A percentile compares a stretch with the other conserved stretches of the same genome.
Evolutionary conservation across 1,140 invertebrate genomes (phyloP).

Genomic region (Megalopta genalis): DNA sequence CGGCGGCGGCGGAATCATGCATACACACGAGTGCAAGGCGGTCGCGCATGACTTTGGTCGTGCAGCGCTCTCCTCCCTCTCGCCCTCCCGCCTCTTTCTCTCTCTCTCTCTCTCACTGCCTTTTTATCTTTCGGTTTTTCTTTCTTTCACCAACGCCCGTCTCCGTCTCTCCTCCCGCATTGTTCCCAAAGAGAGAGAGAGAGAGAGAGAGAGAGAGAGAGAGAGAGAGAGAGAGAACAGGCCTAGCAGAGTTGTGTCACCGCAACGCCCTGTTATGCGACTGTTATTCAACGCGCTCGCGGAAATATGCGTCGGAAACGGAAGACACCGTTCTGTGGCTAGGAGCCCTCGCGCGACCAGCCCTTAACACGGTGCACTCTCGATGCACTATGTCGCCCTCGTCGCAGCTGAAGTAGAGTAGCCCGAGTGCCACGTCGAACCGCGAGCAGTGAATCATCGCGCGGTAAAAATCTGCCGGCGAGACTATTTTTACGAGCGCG

Average conservation of each 20-base stretch:
- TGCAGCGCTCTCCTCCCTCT: slow-evolving; percentile 15
- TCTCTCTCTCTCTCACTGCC: background rate
- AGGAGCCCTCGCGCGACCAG: background rate
- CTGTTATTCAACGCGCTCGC: slow-evolving; percentile 59
- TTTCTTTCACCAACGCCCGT: background rate
- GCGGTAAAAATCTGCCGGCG: too few species aligned
- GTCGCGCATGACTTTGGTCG: slow-evolving; percentile 49
- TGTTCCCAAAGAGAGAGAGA: slow-evolving; percentile 24
- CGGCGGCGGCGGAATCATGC: slow-evolving; percentile 26
- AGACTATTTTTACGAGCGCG: too few species aligned
- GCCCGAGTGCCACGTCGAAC: background rate
- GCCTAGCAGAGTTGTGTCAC: slow-evolving; percentile 54
- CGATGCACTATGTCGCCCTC: too few species aligned
- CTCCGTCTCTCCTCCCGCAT: slow-evolving; percentile 24
- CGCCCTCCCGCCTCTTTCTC: background rate
- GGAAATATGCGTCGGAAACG: slow-evolving; percentile 46
- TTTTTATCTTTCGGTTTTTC: slow-evolving; percentile 16
- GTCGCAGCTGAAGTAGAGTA: too few species aligned
- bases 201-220: slow-evolving; percentile 12
- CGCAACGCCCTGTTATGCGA: slow-evolving; percentile 53
- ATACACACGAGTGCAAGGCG: slow-evolving; percentile 35
- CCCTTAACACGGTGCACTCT: background rate
- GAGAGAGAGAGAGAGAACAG: slow-evolving; percentile 23
- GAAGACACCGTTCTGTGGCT: background rate
- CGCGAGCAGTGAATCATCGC: background rate